A percentile compares a stretch with the other conserved stretches of the same genome.
phyloP scores from a whole-genome alignment of 2,113 vertebrate genomes.

The Barnardius zonarius region DNA sequence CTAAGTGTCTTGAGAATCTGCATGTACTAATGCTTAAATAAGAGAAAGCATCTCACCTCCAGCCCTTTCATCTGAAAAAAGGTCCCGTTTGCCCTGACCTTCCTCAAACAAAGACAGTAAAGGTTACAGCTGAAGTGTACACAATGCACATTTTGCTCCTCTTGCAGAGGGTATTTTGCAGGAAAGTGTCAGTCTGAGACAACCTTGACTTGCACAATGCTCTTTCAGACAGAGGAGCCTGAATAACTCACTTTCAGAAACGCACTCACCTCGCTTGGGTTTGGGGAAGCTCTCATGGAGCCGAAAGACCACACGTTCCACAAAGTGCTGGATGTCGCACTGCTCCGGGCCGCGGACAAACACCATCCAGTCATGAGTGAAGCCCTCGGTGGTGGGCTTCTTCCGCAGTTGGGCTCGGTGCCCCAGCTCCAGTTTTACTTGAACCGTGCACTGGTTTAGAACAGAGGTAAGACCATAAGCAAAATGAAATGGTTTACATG shows the following conservation, averaged over 20 bases:
- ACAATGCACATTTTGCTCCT: neutral
- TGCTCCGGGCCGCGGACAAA: conserved; percentile 96
- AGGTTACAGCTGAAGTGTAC: neutral
- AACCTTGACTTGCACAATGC: neutral
- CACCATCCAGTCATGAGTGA: conserved; percentile 99
- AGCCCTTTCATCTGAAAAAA: conserved; percentile 4
- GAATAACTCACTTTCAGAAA: neutral
- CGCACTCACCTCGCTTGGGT: conserved; percentile 89
- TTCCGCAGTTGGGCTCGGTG: conserved; percentile 95
- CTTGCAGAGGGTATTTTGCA: neutral
- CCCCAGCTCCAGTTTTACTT: conserved; percentile 98
- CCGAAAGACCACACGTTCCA: conserved; percentile 96
- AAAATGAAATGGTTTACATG: neutral
- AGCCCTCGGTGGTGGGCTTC: conserved; percentile 95
- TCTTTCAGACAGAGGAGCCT: neutral
- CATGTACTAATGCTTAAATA: neutral
- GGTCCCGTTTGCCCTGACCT: conserved; percentile 7
- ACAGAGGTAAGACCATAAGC: neutral
- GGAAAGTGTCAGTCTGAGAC: neutral
- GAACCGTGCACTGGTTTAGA: conserved; percentile 89
- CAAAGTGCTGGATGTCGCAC: conserved; percentile 97
- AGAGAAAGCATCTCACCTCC: neutral
- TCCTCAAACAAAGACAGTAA: neutral
- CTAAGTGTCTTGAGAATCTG: neutral
- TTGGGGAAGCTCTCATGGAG: conserved; percentile 98